phyloP scores from a whole-genome alignment of 2,797 vertebrate species.

The Pelochelys cantorii region DNA sequence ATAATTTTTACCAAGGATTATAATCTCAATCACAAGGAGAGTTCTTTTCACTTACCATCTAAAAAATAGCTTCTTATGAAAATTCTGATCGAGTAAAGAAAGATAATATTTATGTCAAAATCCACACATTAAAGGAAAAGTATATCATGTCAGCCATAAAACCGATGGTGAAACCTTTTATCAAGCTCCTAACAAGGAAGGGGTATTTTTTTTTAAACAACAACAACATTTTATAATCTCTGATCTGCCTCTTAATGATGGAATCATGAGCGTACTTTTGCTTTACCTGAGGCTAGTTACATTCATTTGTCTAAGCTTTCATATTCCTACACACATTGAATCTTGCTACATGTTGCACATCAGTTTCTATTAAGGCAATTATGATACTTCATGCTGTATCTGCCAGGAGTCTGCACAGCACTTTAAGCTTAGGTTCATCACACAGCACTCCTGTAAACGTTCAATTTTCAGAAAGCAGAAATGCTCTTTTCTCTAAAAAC shows the following conservation, averaged over 20 bases:
- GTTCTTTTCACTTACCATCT: background rate
- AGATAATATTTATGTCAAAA: background rate
- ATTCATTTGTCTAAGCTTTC: background rate
- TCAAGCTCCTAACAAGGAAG: background rate
- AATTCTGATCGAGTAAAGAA: background rate
- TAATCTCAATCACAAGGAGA: background rate
- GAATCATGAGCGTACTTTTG: background rate
- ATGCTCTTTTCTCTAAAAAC: background rate
- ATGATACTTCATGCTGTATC: accelerated
- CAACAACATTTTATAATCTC: background rate
- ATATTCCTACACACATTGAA: accelerated
- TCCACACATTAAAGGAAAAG: background rate
- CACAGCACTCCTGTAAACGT: background rate
- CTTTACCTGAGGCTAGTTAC: background rate
- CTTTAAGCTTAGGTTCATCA: background rate
- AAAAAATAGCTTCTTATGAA: background rate
- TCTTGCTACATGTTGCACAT: background rate
- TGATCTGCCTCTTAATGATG: background rate
- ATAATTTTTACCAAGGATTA: background rate
- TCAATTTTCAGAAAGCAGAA: background rate
- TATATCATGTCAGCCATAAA: background rate
- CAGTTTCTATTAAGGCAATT: background rate
- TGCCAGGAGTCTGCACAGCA: background rate
- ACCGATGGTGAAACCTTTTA: background rate
- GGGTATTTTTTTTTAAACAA: background rate